phyloP scores from a whole-genome alignment of 2,113 vertebrate species.

The Emydura subglobosa region DNA sequence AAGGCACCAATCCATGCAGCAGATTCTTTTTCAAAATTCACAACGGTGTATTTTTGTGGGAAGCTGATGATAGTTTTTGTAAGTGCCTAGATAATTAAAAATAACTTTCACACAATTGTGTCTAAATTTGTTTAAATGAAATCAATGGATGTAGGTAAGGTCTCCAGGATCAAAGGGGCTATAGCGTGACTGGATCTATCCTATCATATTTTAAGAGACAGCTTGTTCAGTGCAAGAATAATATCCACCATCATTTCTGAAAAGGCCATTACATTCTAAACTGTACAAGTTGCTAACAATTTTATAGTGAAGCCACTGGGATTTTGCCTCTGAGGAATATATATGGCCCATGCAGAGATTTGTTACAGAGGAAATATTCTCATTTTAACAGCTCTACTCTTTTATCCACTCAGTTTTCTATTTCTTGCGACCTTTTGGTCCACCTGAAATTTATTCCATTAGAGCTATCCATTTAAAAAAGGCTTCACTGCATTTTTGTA shows the following conservation, averaged over 20 bases:
- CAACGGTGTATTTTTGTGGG: neutral
- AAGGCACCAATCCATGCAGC: neutral
- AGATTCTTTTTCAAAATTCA: neutral
- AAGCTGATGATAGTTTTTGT: neutral
- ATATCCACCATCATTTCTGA: neutral
- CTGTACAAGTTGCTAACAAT: neutral
- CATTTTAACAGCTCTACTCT: neutral
- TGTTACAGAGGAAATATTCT: neutral
- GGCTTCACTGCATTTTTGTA: neutral
- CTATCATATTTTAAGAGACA: neutral
- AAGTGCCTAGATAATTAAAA: too few species aligned
- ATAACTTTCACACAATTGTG: too few species aligned
- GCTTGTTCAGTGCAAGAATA: neutral
- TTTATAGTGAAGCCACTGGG: neutral
- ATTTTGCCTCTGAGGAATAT: neutral
- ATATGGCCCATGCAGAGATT: neutral
- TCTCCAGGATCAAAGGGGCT: neutral
- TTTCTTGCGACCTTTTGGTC: neutral
- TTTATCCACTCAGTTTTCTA: neutral
- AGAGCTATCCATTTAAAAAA: neutral
- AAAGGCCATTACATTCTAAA: neutral
- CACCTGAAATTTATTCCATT: neutral
- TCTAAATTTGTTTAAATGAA: neutral
- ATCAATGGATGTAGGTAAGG: neutral
- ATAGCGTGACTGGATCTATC: neutral